Evolutionary conservation across 2,113 vertebrate species (phyloP).

Genomic region (Alectura lathami): DNA sequence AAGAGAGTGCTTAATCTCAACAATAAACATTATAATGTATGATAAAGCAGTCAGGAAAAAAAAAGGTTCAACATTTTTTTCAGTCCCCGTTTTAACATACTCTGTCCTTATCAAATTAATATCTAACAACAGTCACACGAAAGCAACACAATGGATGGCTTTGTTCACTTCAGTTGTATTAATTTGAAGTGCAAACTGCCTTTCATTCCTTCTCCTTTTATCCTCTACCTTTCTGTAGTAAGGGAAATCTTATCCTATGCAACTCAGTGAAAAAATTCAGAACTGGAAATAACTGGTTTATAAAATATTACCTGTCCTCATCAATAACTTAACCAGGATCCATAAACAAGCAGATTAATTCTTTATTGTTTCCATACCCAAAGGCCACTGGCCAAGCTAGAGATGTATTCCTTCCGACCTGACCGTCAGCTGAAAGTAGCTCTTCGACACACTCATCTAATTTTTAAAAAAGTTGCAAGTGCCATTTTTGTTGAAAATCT

Average conservation of each 20-base stretch:
- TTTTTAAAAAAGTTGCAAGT: not conserved
- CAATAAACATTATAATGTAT: slow-evolving; percentile 62
- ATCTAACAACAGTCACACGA: slow-evolving; percentile 30
- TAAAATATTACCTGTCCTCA: not conserved
- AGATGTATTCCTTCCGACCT: not conserved
- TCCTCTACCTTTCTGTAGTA: not conserved
- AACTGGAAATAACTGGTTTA: not conserved
- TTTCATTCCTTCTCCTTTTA: slow-evolving; percentile 1
- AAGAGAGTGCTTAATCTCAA: slow-evolving; percentile 65
- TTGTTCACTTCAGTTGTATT: slow-evolving; percentile 36
- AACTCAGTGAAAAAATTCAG: not conserved
- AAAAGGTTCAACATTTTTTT: not conserved
- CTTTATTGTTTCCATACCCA: not conserved
- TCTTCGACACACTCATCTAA: not conserved
- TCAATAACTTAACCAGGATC: not conserved
- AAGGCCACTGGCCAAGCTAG: not conserved
- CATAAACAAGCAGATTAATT: not conserved
- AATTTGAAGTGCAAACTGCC: slow-evolving; percentile 26
- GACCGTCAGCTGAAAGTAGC: not conserved
- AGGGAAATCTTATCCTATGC: not conserved
- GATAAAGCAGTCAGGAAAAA: slow-evolving; percentile 39
- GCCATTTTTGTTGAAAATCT: not conserved
- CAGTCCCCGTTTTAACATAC: slow-evolving; percentile 34
- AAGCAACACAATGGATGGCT: slow-evolving; percentile 51
- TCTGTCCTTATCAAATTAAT: slow-evolving; percentile 63